Percentiles rank a stretch among this genome's conserved stretches.
These are phyloP conservation scores for Galeopsomyia nigrocyanea DNA, from an alignment of 2,888 invertebrate genomes.

Conservation along the genomic window DNA sequence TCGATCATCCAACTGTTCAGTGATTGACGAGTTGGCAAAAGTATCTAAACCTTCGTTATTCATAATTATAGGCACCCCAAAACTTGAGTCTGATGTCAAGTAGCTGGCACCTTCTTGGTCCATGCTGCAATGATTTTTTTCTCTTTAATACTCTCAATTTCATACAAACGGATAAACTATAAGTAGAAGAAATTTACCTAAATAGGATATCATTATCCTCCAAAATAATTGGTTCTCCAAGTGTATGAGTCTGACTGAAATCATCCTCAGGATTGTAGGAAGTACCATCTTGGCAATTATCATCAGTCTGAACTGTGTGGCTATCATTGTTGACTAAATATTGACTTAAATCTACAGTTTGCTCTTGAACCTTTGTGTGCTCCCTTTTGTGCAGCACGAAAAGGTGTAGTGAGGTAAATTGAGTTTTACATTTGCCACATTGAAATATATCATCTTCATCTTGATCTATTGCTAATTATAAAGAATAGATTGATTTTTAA, in stretches of 20 bases:
- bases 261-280: conserved; percentile 61
- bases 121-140: conserved; percentile 58
- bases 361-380: conserved; percentile 62
- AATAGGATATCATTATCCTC: conserved; percentile 66
- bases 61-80: conserved; percentile 64
- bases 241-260: conserved; percentile 59
- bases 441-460: conserved; percentile 79
- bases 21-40: conserved; percentile 55
- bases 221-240: conserved; percentile 64
- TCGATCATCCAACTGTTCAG: conserved; percentile 46
- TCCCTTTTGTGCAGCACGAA: conserved; percentile 76
- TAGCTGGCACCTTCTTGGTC: conserved; percentile 64
- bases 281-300: conserved; percentile 56
- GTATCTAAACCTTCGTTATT: conserved; percentile 61
- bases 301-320: conserved; percentile 56
- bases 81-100: conserved; percentile 62
- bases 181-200: conserved; percentile 55
- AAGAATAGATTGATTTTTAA: conserved; percentile 15
- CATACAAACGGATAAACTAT: not conserved
- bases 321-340: conserved; percentile 61
- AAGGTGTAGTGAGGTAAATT: conserved; percentile 73
- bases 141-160: not conserved
- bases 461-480: conserved; percentile 60
- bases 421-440: conserved; percentile 78
- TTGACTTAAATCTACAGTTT: conserved; percentile 63